These are phyloP conservation scores for Macrosiphum euphorbiae DNA, from an alignment of 2,888 invertebrate species.

Conservation along the genomic window DNA sequence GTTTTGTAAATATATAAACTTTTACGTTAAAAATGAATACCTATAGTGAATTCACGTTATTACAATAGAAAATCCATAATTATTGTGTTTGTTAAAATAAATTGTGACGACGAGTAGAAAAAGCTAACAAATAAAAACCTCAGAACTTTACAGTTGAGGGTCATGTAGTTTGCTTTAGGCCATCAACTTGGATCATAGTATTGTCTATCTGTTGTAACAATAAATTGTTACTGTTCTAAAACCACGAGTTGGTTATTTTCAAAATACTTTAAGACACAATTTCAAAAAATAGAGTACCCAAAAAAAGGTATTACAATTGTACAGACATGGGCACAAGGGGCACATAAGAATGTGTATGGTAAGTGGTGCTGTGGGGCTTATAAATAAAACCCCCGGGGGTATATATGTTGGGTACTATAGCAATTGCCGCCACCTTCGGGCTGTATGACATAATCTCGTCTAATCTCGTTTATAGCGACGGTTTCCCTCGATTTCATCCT, in stretches of 20 bases:
- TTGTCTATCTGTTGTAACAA: not conserved
- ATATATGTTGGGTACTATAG: not conserved
- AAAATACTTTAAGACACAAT: conserved; percentile 41
- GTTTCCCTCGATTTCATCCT: conserved; percentile 31
- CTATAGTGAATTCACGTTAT: not conserved
- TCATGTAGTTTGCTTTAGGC: not conserved
- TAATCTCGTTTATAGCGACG: conserved; percentile 53
- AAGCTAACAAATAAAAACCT: not conserved
- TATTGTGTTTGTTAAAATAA: not conserved
- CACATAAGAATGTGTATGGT: conserved; percentile 34
- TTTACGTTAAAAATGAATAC: not conserved
- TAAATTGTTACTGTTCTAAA: not conserved
- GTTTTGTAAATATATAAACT: not conserved
- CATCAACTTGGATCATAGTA: not conserved
- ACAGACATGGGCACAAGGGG: conserved; percentile 38
- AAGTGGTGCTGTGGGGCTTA: conserved; percentile 59
- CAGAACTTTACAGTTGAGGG: not conserved
- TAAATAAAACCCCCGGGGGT: conserved; percentile 51
- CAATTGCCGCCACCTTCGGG: conserved; percentile 48
- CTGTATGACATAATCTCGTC: conserved; percentile 48
- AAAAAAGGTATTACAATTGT: conserved; percentile 47
- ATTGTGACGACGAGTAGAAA: not conserved
- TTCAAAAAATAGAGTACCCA: not conserved
- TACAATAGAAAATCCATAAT: not conserved
- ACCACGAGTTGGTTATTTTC: conserved; percentile 10